Base-by-base conservation (phyloP, 2,113 vertebrate species). In the Cercopithecus mona region DNA sequence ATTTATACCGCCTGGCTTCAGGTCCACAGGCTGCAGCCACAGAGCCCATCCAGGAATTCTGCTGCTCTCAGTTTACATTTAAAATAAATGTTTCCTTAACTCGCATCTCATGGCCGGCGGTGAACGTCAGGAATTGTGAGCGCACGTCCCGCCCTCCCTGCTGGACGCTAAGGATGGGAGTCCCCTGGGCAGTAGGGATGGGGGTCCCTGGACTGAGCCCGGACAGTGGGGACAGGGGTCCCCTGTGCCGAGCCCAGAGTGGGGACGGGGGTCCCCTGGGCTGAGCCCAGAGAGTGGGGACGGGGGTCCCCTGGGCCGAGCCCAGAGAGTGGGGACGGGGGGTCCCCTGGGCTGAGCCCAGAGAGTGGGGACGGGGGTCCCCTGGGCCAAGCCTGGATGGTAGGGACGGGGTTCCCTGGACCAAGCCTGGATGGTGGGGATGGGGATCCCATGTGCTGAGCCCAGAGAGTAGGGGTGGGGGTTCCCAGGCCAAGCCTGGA, bases 1-100 rank as follows among this genome's bases (percentile, higher is more conserved):
- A 99, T 99, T 99, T 98, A 98, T 98, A 98, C 91, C 82, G 18
- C 48, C 92, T 75, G 85, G 98, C 97, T 97, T 98, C 98, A 75
- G 83, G 1, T 96, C 98, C 99, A 87, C 93, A 93, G 98, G 98
- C 97, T 97, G 96, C 97, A 48, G 96, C 98, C 66, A 97, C 96
- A 94, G 96, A 97, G 88, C 96, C 98, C 38, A 2, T 81, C 94
- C 92, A 97, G 96, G 97, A 94, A 76, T 91, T 94, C 94, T 97
- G 17, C 52, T 20, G 23, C 1, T 80, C 84, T 95, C 87, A 8
- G 88, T 61, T 97, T 96, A 95, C 96, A 38, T 97, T 97, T 86
- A 98, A 98, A 98, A 98, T 97, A 98, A 99, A 98, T 88, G 95
- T 98, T 98, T 97, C 98, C 98, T 97, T 96, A 98, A 79, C 68